Base-by-base conservation (phyloP, 2,797 vertebrate species). In the Cirrhinus mrigala region DNA sequence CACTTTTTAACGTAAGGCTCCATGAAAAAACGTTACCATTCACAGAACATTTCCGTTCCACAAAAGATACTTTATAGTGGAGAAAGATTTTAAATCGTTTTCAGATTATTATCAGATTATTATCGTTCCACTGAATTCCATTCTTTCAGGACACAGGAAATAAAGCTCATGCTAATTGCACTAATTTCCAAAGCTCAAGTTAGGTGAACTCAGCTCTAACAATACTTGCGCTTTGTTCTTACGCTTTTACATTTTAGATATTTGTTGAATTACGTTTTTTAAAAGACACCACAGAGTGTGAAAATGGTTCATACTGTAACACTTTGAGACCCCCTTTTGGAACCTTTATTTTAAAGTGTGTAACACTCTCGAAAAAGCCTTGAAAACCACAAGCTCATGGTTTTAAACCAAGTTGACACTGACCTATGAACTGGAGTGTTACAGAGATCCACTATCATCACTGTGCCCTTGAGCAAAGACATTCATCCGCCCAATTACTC, bases 391-490 rank as follows among this genome's bases (percentile, higher is more conserved):
- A 58, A 40, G 22, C 52, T 40, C 52, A 24, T 58, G 10, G 44
- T 83, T 54, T 76, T 54, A 44, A 68, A 56, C 11, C 62, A 79
- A 56, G 37, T 44, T 56, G 50, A 78, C 74, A 54, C n/a, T 84
- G 73, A 69, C 27, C 73, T 76, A 69, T 29, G 74, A 66, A 77
- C 62, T 58, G 48, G 3, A 85, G 75, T 52, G 52, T n/a, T 48
- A 37, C 20, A 58, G 37, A 71, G 83, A 33, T 50, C 27, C 20
- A 8, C 52, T 37, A 8, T 79, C 27, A 33, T 52, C 66, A 40
- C 50, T 40, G 14, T 70, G 66, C 22, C 76, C 64, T 85, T 79
- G 37, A 58, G 62, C 54, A 79, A 79, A 70, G 62, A 69, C 64
- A 46, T 33, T 62, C 20, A 40, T 24, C 44, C 5, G 4, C 27